phyloP scores from a whole-genome alignment of 1,140 invertebrate genomes.

The Subanguina moxae region DNA sequence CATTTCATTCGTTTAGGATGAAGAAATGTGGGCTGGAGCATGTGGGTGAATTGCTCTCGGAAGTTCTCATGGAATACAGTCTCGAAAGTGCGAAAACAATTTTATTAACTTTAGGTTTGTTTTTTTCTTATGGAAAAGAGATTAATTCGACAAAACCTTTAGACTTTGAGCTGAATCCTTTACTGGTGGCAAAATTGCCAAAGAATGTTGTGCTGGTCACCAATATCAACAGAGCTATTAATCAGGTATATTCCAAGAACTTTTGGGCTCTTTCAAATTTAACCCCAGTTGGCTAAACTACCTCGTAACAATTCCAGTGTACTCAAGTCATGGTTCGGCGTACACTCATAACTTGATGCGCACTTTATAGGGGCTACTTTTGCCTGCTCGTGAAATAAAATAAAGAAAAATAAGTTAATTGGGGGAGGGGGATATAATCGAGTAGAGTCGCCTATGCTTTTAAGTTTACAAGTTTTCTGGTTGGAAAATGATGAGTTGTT shows the following conservation, averaged over 20 bases:
- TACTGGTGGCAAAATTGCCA: constrained; percentile 17
- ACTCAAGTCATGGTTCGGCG: no score
- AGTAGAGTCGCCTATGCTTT: no score
- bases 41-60: neutral
- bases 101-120: constrained; percentile 21
- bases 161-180: constrained; percentile 26
- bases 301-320: no score
- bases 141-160: constrained; percentile 24
- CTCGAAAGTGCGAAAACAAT: constrained; percentile 13
- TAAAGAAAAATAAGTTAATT: no score
- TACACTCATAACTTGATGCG: no score
- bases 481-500: no score
- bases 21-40: constrained; percentile 7
- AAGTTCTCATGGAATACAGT: constrained; percentile 3
- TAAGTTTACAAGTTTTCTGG: no score
- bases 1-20: constrained; percentile 18
- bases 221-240: constrained; percentile 30
- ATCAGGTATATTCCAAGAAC: constrained; percentile 16
- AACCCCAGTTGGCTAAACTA: no score
- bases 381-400: no score
- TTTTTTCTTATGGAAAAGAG: constrained; percentile 12
- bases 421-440: no score
- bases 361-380: no score
- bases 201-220: constrained; percentile 27
- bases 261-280: neutral